phyloP scores from a whole-genome alignment of 2,113 vertebrate genomes.

The Ammospiza caudacuta region DNA sequence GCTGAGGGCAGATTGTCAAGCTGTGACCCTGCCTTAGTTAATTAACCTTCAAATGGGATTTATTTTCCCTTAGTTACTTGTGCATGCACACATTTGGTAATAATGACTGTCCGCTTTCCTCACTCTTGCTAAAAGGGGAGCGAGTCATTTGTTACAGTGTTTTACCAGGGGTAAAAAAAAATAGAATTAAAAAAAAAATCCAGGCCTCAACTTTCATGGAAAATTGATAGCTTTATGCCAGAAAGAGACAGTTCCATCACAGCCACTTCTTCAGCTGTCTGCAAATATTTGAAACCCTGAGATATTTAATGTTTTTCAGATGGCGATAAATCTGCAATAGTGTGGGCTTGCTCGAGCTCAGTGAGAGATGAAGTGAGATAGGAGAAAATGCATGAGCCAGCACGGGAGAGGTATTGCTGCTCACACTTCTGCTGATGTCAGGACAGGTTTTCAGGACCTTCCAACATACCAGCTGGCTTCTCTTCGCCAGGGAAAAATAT shows the following conservation, averaged over 20 bases:
- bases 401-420: conserved; percentile 41
- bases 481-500: background rate
- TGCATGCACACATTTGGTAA: conserved; percentile 53
- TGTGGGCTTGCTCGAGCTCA: background rate
- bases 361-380: conserved; percentile 74
- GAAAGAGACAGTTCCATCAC: conserved; percentile 72
- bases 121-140: background rate
- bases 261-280: conserved; percentile 71
- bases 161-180: conserved; percentile 49
- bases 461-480: conserved; percentile 4
- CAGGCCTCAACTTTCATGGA: conserved; percentile 45
- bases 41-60: conserved; percentile 73
- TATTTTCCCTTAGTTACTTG: conserved; percentile 67
- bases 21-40: conserved; percentile 69
- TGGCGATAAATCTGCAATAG: conserved; percentile 65
- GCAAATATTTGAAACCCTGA: conserved; percentile 69
- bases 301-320: conserved; percentile 73
- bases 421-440: conserved; percentile 56
- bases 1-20: conserved; percentile 68
- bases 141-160: conserved; percentile 49
- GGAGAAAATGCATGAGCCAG: conserved; percentile 54
- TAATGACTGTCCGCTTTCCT: conserved; percentile 51
- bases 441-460: conserved; percentile 57
- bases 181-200: background rate
- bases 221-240: conserved; percentile 72